A percentile compares a stretch with the other conserved stretches of the same genome.
phyloP scores from a whole-genome alignment of 1,140 invertebrate genomes.

The Drosophila yakuba region DNA sequence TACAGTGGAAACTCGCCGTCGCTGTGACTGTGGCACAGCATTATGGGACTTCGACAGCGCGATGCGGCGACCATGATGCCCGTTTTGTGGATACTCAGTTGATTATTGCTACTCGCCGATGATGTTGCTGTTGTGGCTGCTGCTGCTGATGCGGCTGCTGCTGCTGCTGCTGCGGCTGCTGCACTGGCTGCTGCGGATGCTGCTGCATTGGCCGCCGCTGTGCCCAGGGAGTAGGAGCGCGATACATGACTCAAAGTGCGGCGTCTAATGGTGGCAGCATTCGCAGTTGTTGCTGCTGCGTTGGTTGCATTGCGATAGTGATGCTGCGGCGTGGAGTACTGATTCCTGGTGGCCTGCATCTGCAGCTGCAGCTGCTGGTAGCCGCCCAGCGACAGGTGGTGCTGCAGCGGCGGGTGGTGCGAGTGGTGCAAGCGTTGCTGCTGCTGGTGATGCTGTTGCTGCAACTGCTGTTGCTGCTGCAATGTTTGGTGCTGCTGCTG shows the following conservation, averaged over 20 bases:
- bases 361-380: slow-evolving; percentile 64
- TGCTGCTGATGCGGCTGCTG: slow-evolving; percentile 17
- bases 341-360: slow-evolving; percentile 45
- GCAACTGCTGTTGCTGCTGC: slow-evolving; percentile 34
- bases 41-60: slow-evolving; percentile 88
- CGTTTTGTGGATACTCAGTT: slow-evolving; percentile 69
- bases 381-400: slow-evolving; percentile 77
- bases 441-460: slow-evolving; percentile 26
- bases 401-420: slow-evolving; percentile 77
- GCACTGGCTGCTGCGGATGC: slow-evolving; percentile 3
- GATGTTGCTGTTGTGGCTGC: slow-evolving; percentile 12
- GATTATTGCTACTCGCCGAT: slow-evolving; percentile 25
- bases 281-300: slow-evolving; percentile 27
- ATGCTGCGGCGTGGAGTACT: slow-evolving; percentile 74
- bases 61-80: slow-evolving; percentile 74
- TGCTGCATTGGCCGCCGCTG: slow-evolving; percentile 37
- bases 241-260: slow-evolving; percentile 78
- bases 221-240: slow-evolving; percentile 77
- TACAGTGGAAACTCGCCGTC: slow-evolving; percentile 93
- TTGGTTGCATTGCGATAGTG: slow-evolving; percentile 64
- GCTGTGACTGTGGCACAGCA: slow-evolving; percentile 92
- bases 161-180: slow-evolving; percentile 10
- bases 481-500: slow-evolving; percentile 23
- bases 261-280: slow-evolving; percentile 70
- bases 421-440: slow-evolving; percentile 36